phyloP scores from a whole-genome alignment of 2,797 vertebrate genomes.

The Steatocranus sp. region DNA sequence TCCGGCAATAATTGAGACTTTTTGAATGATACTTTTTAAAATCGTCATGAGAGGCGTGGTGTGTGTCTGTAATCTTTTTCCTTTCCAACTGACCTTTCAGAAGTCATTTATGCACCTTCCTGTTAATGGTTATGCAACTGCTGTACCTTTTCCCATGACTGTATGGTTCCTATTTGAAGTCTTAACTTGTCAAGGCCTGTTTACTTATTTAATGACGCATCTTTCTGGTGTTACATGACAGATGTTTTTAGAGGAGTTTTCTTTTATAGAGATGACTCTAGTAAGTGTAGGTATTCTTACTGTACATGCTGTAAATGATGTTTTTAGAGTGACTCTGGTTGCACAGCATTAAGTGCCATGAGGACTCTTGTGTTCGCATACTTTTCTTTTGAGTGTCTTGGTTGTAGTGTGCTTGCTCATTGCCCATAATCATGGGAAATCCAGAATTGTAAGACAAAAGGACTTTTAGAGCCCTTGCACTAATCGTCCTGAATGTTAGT shows the following conservation, averaged over 20 bases:
- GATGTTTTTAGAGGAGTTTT: conserved; percentile 42
- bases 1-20: conserved; percentile 55
- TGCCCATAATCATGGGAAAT: conserved; percentile 18
- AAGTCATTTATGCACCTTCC: conserved; percentile 63
- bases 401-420: conserved; percentile 12
- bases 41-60: not conserved
- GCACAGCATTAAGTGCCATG: conserved; percentile 22
- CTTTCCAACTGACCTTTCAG: not conserved
- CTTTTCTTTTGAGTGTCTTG: conserved; percentile 10
- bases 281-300: conserved; percentile 3
- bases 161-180: conserved; percentile 33
- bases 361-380: conserved; percentile 16
- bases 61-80: conserved; percentile 1
- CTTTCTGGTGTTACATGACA: conserved; percentile 37
- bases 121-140: conserved; percentile 54
- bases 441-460: conserved; percentile 52
- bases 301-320: conserved; percentile 58
- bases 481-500: conserved; percentile 35
- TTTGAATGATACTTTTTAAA: conserved; percentile 29
- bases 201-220: conserved; percentile 32
- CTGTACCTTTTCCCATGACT: conserved; percentile 29
- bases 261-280: conserved; percentile 26
- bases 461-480: conserved; percentile 1
- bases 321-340: conserved; percentile 20
- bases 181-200: conserved; percentile 40